Evolutionary conservation across 2,113 vertebrate species (phyloP).

Genomic region (Pleuronectes platessa): DNA sequence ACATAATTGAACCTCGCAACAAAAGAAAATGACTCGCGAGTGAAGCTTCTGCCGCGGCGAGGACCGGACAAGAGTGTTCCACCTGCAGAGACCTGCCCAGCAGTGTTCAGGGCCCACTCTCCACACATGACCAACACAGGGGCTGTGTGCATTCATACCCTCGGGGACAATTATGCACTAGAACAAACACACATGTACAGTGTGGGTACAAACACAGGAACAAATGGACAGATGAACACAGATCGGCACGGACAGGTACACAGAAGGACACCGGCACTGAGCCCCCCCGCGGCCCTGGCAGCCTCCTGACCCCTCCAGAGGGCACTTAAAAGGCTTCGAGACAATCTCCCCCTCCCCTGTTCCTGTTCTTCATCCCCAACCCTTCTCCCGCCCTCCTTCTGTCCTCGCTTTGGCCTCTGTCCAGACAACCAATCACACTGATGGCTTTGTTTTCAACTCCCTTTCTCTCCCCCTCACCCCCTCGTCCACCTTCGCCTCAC

Average conservation of each 20-base stretch:
- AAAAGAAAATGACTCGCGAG: constrained; percentile 52
- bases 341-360: constrained; percentile 49
- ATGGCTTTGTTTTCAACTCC: constrained; percentile 78
- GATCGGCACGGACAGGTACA: constrained; percentile 52
- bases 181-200: constrained; percentile 31
- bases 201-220: constrained; percentile 41
- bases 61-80: background rate
- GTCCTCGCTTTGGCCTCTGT: constrained; percentile 72
- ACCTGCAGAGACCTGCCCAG: background rate
- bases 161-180: constrained; percentile 49
- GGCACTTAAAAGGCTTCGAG: constrained; percentile 67
- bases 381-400: constrained; percentile 55
- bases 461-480: constrained; percentile 7
- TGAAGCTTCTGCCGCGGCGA: constrained; percentile 21
- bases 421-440: constrained; percentile 82
- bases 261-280: constrained; percentile 49
- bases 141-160: constrained; percentile 15
- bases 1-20: constrained; percentile 64
- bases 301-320: constrained; percentile 67
- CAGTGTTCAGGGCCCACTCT: background rate
- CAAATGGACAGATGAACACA: constrained; percentile 54
- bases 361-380: constrained; percentile 26
- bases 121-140: background rate
- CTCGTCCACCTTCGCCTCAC: constrained; percentile 55
- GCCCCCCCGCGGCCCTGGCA: constrained; percentile 57